Base-by-base conservation (phyloP, 2,888 invertebrate genomes). In the Tipula vernalis region DNA sequence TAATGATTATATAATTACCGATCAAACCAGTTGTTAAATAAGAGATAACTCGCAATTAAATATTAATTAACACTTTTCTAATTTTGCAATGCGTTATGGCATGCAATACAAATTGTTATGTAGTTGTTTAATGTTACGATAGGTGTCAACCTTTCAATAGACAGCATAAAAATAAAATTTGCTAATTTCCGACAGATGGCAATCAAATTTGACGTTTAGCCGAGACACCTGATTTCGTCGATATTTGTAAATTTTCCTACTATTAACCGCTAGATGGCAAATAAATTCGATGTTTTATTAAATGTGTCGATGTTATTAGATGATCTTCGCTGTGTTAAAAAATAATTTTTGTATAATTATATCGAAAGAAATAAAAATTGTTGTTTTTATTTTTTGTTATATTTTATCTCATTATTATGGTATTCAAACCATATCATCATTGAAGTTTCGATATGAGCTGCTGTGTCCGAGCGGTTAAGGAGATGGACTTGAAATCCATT, bases 401-500 rank as follows among this genome's bases (percentile, higher is more conserved):
- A 28, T 28, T 71, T 28, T 28, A 71, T 28, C 10, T 18, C 5
- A 28, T 71, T 18, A 12, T 71, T 71, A 6, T 12, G 5, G 71
- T 18, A 5, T 28, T 28, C 28, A 71, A 28, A 28, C 10, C 3
- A 3, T 5, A 8, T 10, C 28, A 71, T 13, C 28, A 71, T 13
- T 10, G 4, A 18, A 12, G 28, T 28, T 12, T 10, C 2, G 5
- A 3, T 28, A 71, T 71, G 10, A 71, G 86, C 86, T 86, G 86
- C 86, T 44, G 86, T 86, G 86, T 86, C 86, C 86, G 86, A 86
- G 86, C 47, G 86, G 86, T 86, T 86, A 86, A 86, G 86, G 86
- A 86, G 86, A 86, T 86, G 86, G 86, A 86, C 86, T 86, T 86
- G 86, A 86, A 86, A 86, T 86, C 86, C 86, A 86, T 86, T 86